A percentile compares a stretch with the other conserved stretches of the same genome.
Conservation (phyloP, 2,888 invertebrate genomes). For the Trissoscelio sp. region DNA sequence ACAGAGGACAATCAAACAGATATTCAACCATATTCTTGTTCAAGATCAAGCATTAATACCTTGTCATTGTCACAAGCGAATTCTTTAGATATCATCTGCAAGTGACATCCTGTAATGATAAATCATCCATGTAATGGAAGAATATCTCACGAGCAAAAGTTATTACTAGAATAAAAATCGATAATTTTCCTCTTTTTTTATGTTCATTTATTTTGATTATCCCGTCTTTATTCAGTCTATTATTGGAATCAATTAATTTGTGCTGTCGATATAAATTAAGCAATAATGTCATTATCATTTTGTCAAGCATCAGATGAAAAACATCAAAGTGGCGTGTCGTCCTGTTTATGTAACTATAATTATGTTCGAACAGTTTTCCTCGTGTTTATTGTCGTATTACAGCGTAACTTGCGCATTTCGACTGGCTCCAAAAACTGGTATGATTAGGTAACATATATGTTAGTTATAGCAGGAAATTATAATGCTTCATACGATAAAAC, state of each 20-base stretch:
- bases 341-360: conserved; percentile 24
- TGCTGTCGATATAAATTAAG: conserved; percentile 12
- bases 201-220: conserved; percentile 31
- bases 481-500: conserved; percentile 58
- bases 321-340: conserved; percentile 16
- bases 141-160: conserved; percentile 58
- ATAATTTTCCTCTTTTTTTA: conserved; percentile 26
- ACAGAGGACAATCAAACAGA: conserved; percentile 64
- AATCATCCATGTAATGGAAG: conserved; percentile 63
- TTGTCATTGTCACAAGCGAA: conserved; percentile 68
- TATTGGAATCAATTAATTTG: conserved; percentile 34
- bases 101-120: conserved; percentile 66
- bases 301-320: not conserved
- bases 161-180: conserved; percentile 59
- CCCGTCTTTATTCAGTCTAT: not conserved
- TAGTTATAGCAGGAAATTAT: conserved; percentile 58
- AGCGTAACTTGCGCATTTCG: conserved; percentile 35
- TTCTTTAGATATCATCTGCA: conserved; percentile 67
- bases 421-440: conserved; percentile 40
- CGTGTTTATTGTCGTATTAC: conserved; percentile 40
- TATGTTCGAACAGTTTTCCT: conserved; percentile 28
- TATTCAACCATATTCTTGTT: conserved; percentile 68
- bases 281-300: conserved; percentile 17
- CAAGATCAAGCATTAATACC: conserved; percentile 69
- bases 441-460: conserved; percentile 49